These are phyloP conservation scores for Lucilia sericata DNA, from an alignment of 1,140 invertebrate genomes.

Conservation along the genomic window DNA sequence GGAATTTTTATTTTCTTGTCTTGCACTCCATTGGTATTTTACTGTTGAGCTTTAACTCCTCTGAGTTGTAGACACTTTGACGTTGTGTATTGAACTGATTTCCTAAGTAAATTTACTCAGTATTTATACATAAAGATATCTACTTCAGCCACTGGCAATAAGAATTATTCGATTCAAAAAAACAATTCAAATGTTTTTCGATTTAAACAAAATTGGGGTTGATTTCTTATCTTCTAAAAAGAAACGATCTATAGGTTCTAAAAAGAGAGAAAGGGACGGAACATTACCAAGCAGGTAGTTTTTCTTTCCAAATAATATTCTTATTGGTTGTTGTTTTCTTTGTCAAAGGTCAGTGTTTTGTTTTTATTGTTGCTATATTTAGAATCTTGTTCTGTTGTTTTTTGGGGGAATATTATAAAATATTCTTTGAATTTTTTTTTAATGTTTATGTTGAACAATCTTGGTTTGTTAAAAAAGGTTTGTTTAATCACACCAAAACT, in stretches of 20 bases:
- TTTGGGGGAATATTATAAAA: neutral
- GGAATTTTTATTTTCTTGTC: neutral
- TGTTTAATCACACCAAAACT: neutral
- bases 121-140: conserved; percentile 24
- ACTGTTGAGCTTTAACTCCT: neutral
- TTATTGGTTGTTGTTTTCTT: conserved; percentile 1
- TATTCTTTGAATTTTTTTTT: neutral
- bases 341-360: conserved; percentile 29
- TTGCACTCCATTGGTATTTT: neutral
- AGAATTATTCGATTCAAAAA: conserved; percentile 4
- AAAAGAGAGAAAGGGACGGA: neutral
- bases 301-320: neutral
- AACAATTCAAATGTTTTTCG: conserved; percentile 9
- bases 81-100: conserved; percentile 24
- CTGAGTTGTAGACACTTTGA: conserved; percentile 38
- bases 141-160: neutral
- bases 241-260: neutral
- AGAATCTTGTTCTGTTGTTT: neutral
- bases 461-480: neutral
- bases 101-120: neutral
- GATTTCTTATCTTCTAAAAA: neutral
- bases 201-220: neutral
- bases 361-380: conserved; percentile 1
- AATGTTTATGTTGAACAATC: neutral
- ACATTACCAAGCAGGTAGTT: conserved; percentile 18